A percentile compares a stretch with the other conserved stretches of the same genome.
phyloP scores from a whole-genome alignment of 2,888 invertebrate species.

The Sicus ferrugineus region DNA sequence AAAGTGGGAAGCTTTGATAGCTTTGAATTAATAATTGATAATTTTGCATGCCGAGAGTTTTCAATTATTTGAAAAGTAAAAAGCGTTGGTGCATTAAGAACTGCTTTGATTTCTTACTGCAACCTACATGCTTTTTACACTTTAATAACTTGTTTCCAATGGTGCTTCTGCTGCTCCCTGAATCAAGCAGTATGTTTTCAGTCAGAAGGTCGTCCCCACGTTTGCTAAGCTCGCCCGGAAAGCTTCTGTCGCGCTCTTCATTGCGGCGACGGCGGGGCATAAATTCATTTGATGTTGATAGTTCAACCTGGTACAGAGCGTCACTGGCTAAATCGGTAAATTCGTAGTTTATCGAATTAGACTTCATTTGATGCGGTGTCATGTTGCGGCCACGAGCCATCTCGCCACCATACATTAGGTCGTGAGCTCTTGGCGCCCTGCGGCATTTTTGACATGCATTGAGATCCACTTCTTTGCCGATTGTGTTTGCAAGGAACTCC shows the following conservation, averaged over 20 bases:
- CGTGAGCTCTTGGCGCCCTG: slow-evolving; percentile 45
- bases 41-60: no score
- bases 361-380: slow-evolving; percentile 36
- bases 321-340: slow-evolving; percentile 38
- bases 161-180: slow-evolving; percentile 2
- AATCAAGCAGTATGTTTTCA: not conserved
- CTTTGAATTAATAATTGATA: no score
- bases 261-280: slow-evolving; percentile 2
- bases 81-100: no score
- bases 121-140: slow-evolving; percentile 52
- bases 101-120: not conserved
- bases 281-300: slow-evolving; percentile 11
- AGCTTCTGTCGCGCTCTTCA: slow-evolving; percentile 8
- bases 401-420: not conserved
- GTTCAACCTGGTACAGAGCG: not conserved
- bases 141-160: slow-evolving; percentile 52
- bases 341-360: slow-evolving; percentile 41
- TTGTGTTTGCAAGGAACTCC: slow-evolving; percentile 61
- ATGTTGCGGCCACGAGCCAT: slow-evolving; percentile 37
- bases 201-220: not conserved
- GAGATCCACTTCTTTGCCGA: slow-evolving; percentile 59
- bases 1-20: no score
- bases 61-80: no score
- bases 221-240: slow-evolving; percentile 29
- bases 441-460: slow-evolving; percentile 58